Base-by-base conservation (phyloP, 2,888 invertebrate species). In the Encarsia formosa region DNA sequence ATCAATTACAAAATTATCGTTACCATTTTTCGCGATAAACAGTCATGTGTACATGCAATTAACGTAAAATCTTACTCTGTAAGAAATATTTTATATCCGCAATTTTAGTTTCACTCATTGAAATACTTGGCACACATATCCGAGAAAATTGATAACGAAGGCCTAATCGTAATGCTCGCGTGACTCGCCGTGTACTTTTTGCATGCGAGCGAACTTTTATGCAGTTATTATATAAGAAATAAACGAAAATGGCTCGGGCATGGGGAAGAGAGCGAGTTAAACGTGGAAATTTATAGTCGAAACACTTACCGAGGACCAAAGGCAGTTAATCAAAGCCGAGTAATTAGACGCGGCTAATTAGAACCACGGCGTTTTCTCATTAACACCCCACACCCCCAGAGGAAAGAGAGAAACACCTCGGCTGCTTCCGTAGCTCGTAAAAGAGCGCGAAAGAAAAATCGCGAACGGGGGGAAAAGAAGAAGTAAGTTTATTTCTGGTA, bases 341-440 rank as follows among this genome's bases (percentile, higher is more conserved):
- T 61, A 61, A 59, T 61, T 63, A 56, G 56, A 53, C 55, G n/a
- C n/a, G 50, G 44, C 51, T 63, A 62, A 63, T 63, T 61, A 63
- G 57, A 47, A 56, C 45, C 52, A 49, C 54, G 52, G 45, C 38
- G 56, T 55, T 62, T 52, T 58, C 60, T 58, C 54, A 58, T 61
- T 59, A 59, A 51, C 46, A 19, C 43, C 29, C 37, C 34, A 5
- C 31, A 6, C 5, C 8, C 18, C 18, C 24, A n/a, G 4, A 22
- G 26, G 8, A n/a, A 23, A n/a, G 18, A 11, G 15, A 37, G 31
- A 43, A 38, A 31, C 5, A 20, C n/a, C 18, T 9, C 19, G 19
- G 22, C 3, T 16, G 16, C 8, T 8, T 13, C 9, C 16, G 34
- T 35, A 32, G 13, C 32, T 32, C 32, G 32, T 32, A 13, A 13